Percentiles rank a stretch among this genome's conserved stretches.
These are phyloP conservation scores for Leucania comma DNA, from an alignment of 2,888 invertebrate species.

Conservation along the genomic window DNA sequence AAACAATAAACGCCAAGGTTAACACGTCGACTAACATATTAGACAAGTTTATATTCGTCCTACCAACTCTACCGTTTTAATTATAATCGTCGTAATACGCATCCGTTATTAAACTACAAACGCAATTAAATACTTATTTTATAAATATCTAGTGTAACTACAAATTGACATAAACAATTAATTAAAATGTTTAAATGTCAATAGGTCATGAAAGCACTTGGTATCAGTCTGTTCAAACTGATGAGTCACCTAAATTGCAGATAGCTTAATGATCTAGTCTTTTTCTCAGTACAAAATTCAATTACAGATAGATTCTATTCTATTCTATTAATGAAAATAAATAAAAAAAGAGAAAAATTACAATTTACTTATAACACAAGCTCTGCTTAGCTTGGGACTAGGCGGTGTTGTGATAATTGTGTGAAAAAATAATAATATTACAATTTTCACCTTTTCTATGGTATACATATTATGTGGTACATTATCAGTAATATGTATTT, in stretches of 20 bases:
- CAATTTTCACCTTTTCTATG: neutral
- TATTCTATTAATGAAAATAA: too few relatives aligned
- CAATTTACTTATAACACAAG: too few relatives aligned
- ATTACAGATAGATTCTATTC: neutral
- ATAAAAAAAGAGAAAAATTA: neutral
- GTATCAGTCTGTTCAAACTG: conserved; percentile 14
- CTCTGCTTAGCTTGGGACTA: too few relatives aligned
- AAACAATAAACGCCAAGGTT: conserved; percentile 55
- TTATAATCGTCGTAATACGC: conserved; percentile 32
- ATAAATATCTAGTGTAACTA: conserved; percentile 17
- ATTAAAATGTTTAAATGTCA: conserved; percentile 24
- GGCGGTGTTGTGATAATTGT: too few relatives aligned
- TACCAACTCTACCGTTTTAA: conserved; percentile 34
- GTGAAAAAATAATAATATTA: too few relatives aligned
- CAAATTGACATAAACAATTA: conserved; percentile 14
- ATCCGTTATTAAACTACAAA: conserved; percentile 30
- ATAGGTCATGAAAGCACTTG: conserved; percentile 8
- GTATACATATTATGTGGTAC: too few relatives aligned
- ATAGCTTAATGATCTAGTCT: conserved; percentile 9
- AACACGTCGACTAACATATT: conserved; percentile 27
- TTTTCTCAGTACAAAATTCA: neutral
- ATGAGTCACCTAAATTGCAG: conserved; percentile 30
- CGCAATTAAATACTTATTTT: conserved; percentile 16
- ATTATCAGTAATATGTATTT: too few relatives aligned
- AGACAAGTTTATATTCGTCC: conserved; percentile 41